Evolutionary conservation across 2,113 vertebrate species (phyloP).

Genomic region (Petromus typicus): DNA sequence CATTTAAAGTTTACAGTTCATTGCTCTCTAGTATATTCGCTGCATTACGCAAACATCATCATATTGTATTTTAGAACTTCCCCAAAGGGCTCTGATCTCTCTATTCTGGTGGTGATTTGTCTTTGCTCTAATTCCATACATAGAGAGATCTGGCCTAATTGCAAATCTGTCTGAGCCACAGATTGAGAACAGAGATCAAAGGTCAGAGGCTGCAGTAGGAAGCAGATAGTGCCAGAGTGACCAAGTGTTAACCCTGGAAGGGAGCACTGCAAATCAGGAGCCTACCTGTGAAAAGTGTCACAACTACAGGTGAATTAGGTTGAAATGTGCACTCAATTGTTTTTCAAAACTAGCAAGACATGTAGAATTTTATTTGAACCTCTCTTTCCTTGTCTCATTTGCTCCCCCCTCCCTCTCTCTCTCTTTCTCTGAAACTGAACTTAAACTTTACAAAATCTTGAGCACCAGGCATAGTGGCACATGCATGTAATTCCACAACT

Average conservation of each 20-base stretch:
- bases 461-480: background rate
- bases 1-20: background rate
- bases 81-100: background rate
- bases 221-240: conserved; percentile 22
- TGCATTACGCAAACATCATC: background rate
- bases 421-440: background rate
- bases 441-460: background rate
- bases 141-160: background rate
- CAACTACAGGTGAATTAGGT: background rate
- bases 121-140: conserved; percentile 50
- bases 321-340: background rate
- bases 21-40: background rate
- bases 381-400: background rate
- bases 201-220: background rate
- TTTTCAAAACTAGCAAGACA: background rate
- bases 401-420: no score
- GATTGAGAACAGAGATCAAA: background rate
- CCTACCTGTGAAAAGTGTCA: background rate
- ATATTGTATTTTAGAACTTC: conserved; percentile 20
- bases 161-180: conserved; percentile 13
- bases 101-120: background rate
- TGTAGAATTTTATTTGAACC: background rate
- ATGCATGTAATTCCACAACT: background rate
- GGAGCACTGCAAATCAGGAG: background rate
- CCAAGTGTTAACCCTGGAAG: background rate